Base-by-base conservation (phyloP, 2,113 vertebrate genomes). In the Microcebus ravelobensis region DNA sequence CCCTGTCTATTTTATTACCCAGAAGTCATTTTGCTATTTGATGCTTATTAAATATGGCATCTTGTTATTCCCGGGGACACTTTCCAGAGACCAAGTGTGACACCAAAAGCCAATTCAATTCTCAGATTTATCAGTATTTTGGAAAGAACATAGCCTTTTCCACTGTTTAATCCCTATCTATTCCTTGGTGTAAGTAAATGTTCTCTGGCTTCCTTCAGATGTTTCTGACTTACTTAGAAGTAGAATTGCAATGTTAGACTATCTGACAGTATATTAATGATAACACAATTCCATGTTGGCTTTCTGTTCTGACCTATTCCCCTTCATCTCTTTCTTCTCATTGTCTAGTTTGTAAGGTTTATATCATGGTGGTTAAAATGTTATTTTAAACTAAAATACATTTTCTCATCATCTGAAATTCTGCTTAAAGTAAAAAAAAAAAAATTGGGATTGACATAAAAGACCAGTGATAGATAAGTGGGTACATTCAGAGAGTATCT, bases 61-160 rank as follows among this genome's bases (percentile, higher is more conserved):
- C 71, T 85, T 92, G 65, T 96, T 96, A 90, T 73, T 52, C 73
- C 1, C 94, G 27, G 81, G 8, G 76, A 96, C 48, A 79, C 31
- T 96, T 92, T 95, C 71, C 91, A 90, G 95, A 95, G 94, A 94
- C 77, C 65, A 95, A 85, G 8, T 27, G 8, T 83, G 90, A 79
- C 79, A 74, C 17, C 61, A 83, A 89, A 80, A 81, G 4, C 27
- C 74, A 94, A 57, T 95, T 90, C 61, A 87, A 57, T 20, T 59
- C 2, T 55, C 57, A 63, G 20, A 81, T 59, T 34, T 36, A 90
- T 79, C 87, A 73, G 29, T 82, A 74, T 80, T 84, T 96, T 73
- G 65, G 80, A 94, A 96, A 92, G 59, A 85, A 59, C 52, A 92
- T 36, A 84, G 31, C 6, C 25, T 27, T 95, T 94, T 90, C 65